Evolutionary conservation across 2,797 vertebrate species (phyloP).

Genomic region (Onychomys torridus): DNA sequence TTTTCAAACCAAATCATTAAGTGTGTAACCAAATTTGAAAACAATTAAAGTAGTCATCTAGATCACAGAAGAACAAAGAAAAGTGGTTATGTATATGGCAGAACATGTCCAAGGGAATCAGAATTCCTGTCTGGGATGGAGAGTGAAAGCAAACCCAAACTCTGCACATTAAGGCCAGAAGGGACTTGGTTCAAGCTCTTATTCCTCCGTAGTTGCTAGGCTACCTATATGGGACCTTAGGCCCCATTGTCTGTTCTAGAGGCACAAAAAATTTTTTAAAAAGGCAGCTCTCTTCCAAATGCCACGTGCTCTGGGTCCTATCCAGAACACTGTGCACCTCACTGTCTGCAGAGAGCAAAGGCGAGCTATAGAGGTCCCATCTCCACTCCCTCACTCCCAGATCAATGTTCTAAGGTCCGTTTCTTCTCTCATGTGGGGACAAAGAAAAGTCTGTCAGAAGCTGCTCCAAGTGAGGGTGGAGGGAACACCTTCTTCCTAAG

Average conservation of each 20-base stretch:
- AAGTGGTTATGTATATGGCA: not conserved
- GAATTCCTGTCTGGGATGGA: not conserved
- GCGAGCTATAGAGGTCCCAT: not conserved
- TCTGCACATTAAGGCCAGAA: not conserved
- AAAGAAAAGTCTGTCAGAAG: no score
- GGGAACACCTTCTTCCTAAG: not conserved
- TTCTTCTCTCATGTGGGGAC: not conserved
- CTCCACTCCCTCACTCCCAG: not conserved
- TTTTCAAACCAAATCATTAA: not conserved
- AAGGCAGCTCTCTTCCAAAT: not conserved
- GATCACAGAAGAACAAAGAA: not conserved
- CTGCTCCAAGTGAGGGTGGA: not conserved
- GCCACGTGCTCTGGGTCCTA: not conserved
- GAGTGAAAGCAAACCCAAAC: not conserved
- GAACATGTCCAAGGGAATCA: not conserved
- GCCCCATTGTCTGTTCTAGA: not conserved
- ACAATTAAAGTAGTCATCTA: not conserved
- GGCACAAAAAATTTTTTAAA: not conserved
- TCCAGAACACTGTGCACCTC: not conserved
- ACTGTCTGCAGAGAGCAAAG: accelerated
- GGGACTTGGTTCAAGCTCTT: not conserved
- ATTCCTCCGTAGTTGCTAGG: not conserved
- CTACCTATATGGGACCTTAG: accelerated
- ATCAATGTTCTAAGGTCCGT: not conserved
- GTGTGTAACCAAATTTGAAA: not conserved